Percentiles rank a stretch among this genome's conserved stretches.
Evolutionary conservation across 1,140 invertebrate genomes (phyloP).

Genomic region (Penaeus vannamei): DNA sequence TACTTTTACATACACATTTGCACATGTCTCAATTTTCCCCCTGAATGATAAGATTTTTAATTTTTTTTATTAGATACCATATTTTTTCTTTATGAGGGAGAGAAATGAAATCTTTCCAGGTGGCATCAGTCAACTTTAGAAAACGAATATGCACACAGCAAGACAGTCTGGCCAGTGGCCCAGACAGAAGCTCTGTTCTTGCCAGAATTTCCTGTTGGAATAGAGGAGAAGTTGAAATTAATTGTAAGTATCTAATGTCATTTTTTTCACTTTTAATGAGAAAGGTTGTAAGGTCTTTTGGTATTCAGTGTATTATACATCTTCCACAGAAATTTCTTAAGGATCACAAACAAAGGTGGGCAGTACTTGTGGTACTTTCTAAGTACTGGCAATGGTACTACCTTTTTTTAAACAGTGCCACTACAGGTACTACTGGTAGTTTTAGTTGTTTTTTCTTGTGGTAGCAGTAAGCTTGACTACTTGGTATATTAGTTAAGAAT

Average conservation of each 20-base stretch:
- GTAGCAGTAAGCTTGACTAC: too few species aligned
- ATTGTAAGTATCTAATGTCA: conserved; percentile 53
- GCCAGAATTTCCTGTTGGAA: conserved; percentile 67
- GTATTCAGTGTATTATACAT: background rate
- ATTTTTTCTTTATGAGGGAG: background rate
- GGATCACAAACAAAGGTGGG: background rate
- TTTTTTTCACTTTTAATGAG: background rate
- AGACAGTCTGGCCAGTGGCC: conserved; percentile 67
- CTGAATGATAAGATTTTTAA: too few species aligned
- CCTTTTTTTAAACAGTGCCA: background rate
- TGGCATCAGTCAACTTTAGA: conserved; percentile 62
- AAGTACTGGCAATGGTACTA: background rate
- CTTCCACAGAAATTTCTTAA: background rate
- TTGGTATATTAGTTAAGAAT: too few species aligned
- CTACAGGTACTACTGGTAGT: too few species aligned
- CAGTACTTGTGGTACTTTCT: background rate
- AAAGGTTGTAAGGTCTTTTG: background rate
- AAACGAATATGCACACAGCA: conserved; percentile 63
- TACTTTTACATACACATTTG: too few species aligned
- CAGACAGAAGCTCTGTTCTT: conserved; percentile 67
- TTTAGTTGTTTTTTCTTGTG: too few species aligned
- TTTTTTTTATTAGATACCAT: background rate
- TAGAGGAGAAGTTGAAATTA: conserved; percentile 65
- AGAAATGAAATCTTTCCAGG: conserved; percentile 18
- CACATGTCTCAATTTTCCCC: too few species aligned